These are phyloP conservation scores for Pseudomugil gertrudae DNA, from an alignment of 2,797 vertebrate species.

Conservation along the genomic window DNA sequence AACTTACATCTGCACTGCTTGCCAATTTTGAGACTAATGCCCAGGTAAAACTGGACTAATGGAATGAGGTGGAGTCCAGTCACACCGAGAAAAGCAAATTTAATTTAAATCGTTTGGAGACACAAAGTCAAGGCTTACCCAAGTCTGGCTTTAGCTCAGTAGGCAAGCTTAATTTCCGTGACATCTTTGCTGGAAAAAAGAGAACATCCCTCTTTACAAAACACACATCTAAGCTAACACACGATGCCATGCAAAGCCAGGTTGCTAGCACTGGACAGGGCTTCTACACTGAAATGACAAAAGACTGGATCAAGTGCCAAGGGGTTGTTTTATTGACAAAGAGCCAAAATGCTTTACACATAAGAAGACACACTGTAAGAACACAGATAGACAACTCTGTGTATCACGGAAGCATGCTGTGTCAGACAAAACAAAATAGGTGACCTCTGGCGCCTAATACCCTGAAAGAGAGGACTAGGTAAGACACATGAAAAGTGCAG, in stretches of 20 bases:
- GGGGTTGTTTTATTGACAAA: conserved; percentile 30
- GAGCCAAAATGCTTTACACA: conserved; percentile 62
- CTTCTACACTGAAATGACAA: conserved; percentile 49
- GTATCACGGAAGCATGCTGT: conserved; percentile 69
- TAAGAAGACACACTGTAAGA: conserved; percentile 37
- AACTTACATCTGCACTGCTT: conserved; percentile 64
- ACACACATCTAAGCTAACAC: conserved; percentile 80
- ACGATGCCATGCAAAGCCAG: conserved; percentile 80
- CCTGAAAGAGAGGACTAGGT: conserved; percentile 69
- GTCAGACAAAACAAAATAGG: conserved; percentile 63
- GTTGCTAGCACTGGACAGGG: conserved; percentile 52
- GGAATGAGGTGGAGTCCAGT: conserved; percentile 70
- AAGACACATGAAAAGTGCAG: conserved; percentile 59
- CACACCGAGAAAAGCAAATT: conserved; percentile 49
- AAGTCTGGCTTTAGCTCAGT: conserved; percentile 99
- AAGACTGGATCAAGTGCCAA: conserved; percentile 43
- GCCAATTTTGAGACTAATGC: conserved; percentile 68
- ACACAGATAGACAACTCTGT: conserved; percentile 53
- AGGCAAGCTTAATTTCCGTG: conserved; percentile 99
- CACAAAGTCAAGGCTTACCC: conserved; percentile 92
- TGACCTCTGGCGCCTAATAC: conserved; percentile 57
- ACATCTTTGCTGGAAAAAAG: conserved; percentile 99
- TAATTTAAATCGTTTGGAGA: conserved; percentile 75
- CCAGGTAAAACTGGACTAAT: conserved; percentile 64
- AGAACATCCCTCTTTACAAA: conserved; percentile 91